Percentiles rank a stretch among this genome's conserved stretches.
Evolutionary conservation across 2,888 invertebrate species (phyloP).

Genomic region (Drosophila nigricruria): DNA sequence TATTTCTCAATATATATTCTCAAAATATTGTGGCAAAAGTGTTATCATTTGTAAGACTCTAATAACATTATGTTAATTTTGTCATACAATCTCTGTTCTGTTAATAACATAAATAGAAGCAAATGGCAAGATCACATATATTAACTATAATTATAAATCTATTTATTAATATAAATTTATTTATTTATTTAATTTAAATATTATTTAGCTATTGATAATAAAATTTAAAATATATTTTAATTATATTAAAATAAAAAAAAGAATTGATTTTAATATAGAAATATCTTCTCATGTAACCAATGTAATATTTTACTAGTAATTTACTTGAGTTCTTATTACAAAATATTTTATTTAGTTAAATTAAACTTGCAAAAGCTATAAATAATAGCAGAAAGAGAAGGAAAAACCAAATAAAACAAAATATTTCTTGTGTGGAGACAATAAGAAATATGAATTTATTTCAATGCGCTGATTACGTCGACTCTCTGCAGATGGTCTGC

Average conservation of each 20-base stretch:
- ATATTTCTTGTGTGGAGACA: background rate
- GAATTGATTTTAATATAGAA: background rate
- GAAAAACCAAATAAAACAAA: background rate
- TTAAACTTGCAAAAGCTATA: slow-evolving; percentile 20
- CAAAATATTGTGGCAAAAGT: too few species aligned
- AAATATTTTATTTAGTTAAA: background rate
- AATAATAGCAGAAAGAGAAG: background rate
- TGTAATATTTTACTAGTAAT: background rate
- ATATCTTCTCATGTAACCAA: background rate
- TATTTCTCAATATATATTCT: background rate
- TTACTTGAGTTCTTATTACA: background rate
- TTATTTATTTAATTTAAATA: too few species aligned
- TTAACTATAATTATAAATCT: too few species aligned
- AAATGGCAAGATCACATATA: background rate
- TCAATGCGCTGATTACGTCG: slow-evolving; percentile 40
- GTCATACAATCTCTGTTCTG: background rate
- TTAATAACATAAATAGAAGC: too few species aligned
- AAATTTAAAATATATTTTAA: background rate
- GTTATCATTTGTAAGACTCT: too few species aligned
- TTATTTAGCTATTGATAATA: too few species aligned
- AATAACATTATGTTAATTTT: background rate
- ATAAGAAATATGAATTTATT: slow-evolving; percentile 48
- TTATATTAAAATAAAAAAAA: background rate
- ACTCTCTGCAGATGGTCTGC: slow-evolving; percentile 47
- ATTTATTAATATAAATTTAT: too few species aligned